These are phyloP conservation scores for Hofmannophila pseudospretella DNA, from an alignment of 2,888 invertebrate genomes.

Conservation along the genomic window DNA sequence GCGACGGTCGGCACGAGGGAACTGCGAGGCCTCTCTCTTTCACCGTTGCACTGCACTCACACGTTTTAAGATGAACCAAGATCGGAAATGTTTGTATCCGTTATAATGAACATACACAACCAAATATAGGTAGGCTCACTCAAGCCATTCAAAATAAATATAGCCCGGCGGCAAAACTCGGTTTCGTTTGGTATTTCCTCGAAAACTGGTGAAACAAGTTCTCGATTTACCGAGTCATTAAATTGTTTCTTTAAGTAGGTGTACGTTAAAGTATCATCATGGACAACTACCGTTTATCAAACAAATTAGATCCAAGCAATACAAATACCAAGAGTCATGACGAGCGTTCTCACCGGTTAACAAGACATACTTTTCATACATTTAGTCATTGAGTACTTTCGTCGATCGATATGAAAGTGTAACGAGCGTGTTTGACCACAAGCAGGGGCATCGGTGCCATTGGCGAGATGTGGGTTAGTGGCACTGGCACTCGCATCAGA, in stretches of 20 bases:
- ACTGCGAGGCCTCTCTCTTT: conserved; percentile 65
- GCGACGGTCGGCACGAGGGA: conserved; percentile 46
- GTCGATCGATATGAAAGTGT: conserved; percentile 70
- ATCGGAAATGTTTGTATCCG: conserved; percentile 29
- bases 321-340: conserved; percentile 12
- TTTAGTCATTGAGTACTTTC: conserved; percentile 56
- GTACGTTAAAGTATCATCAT: conserved; percentile 2
- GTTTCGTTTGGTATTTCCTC: conserved; percentile 3
- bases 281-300: conserved; percentile 5
- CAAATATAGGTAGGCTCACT: conserved; percentile 23
- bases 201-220: conserved; percentile 1
- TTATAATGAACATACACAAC: conserved; percentile 23
- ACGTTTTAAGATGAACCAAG: conserved; percentile 42
- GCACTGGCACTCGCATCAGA: conserved; percentile 38
- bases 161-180: conserved; percentile 1
- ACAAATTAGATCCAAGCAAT: conserved; percentile 11
- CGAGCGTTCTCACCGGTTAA: conserved; percentile 7
- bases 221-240: not conserved
- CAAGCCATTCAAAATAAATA: conserved; percentile 10
- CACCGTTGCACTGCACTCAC: conserved; percentile 53
- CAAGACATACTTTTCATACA: conserved; percentile 27
- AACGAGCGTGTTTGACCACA: conserved; percentile 68
- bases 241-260: not conserved
- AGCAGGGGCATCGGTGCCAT: conserved; percentile 61
- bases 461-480: conserved; percentile 70